A percentile compares a stretch with the other conserved stretches of the same genome.
phyloP scores from a whole-genome alignment of 2,797 vertebrate species.

The Muscicapa comitata region DNA sequence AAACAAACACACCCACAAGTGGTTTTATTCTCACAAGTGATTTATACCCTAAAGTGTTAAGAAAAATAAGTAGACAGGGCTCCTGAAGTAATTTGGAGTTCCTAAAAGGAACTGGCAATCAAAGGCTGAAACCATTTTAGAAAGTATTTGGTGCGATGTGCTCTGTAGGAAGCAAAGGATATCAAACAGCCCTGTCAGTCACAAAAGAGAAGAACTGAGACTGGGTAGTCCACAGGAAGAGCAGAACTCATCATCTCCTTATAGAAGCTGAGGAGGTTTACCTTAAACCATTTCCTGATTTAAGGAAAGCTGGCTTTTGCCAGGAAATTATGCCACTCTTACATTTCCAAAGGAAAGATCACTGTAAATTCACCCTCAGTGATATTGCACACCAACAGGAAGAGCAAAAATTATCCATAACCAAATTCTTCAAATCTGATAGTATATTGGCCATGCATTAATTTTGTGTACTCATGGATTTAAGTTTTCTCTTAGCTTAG shows the following conservation, averaged over 20 bases:
- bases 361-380: background rate
- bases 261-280: background rate
- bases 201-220: background rate
- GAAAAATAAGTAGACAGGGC: background rate
- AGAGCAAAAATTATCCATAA: background rate
- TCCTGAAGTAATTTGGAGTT: background rate
- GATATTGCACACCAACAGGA: background rate
- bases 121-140: background rate
- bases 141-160: background rate
- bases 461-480: background rate
- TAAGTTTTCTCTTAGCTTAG: background rate
- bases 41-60: background rate
- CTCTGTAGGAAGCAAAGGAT: background rate
- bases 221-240: background rate
- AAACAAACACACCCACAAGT: background rate
- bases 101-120: background rate
- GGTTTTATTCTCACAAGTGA: background rate
- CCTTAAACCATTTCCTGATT: background rate
- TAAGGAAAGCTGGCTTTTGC: background rate
- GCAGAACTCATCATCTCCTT: background rate
- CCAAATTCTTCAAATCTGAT: background rate
- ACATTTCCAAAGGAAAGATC: background rate
- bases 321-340: background rate
- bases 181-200: background rate
- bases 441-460: background rate